Conservation (phyloP, 2,797 vertebrate genomes). For the Jordanella pulchra region DNA sequence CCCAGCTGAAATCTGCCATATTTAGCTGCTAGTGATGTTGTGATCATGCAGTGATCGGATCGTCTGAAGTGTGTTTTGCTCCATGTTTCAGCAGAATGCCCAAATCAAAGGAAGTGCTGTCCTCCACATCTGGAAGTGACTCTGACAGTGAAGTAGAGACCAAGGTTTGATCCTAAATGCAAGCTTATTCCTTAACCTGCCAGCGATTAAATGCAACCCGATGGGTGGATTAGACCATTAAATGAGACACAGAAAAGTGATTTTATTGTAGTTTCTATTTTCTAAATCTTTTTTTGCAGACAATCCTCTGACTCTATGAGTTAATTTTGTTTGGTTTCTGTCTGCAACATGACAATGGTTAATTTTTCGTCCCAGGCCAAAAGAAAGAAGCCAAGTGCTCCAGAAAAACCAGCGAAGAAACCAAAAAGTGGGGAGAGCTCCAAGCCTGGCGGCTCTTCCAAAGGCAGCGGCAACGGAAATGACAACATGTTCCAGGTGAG, state of each 20-base stretch:
- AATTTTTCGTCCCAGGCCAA: slow-evolving; percentile 79
- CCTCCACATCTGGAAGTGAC: slow-evolving; percentile 93
- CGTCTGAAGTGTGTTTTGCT: neutral
- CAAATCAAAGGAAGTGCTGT: slow-evolving; percentile 96
- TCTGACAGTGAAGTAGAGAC: slow-evolving; percentile 95
- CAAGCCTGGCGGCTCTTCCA: slow-evolving; percentile 87
- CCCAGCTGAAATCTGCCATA: neutral
- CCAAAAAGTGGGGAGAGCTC: slow-evolving; percentile 93
- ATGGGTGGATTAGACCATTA: neutral
- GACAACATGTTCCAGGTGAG: slow-evolving; percentile 96
- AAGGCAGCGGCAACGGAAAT: slow-evolving; percentile 80
- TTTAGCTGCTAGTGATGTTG: neutral
- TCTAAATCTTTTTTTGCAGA: neutral
- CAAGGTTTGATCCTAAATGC: slow-evolving; percentile 80
- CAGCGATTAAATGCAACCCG: no score
- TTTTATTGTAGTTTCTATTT: neutral
- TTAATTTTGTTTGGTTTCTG: neutral
- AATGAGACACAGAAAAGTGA: neutral
- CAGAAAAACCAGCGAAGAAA: slow-evolving; percentile 91
- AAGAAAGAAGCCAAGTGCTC: slow-evolving; percentile 87
- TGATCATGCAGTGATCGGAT: neutral
- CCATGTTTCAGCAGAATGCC: slow-evolving; percentile 86
- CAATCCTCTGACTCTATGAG: no score
- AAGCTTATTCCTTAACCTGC: neutral
- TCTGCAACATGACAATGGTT: neutral